phyloP scores from a whole-genome alignment of 2,888 invertebrate genomes.

The Stegana nigrithorax region DNA sequence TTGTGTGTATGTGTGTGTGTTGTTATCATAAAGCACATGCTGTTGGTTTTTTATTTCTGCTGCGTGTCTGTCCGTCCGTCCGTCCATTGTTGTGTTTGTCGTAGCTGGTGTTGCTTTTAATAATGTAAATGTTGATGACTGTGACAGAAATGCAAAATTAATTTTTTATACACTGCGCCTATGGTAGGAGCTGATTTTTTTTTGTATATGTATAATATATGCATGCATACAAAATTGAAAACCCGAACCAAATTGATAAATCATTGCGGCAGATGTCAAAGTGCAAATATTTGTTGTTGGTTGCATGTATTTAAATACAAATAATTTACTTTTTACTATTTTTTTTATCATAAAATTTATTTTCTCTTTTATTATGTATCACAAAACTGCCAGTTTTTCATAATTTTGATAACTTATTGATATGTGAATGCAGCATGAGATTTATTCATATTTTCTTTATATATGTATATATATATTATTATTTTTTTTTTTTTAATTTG shows the following conservation, averaged over 20 bases:
- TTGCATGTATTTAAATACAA: not conserved
- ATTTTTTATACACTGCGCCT: not conserved
- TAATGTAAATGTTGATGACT: slow-evolving; percentile 3
- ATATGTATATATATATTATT: not conserved
- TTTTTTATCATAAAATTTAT: not conserved
- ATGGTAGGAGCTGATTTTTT: not conserved
- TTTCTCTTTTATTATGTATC: no score
- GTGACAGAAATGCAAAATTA: not conserved
- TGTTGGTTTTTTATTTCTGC: not conserved
- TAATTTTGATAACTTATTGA: no score
- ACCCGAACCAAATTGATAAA: slow-evolving; percentile 16
- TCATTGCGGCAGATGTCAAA: slow-evolving; percentile 9
- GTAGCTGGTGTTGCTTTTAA: not conserved
- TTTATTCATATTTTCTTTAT: not conserved
- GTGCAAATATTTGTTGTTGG: slow-evolving; percentile 6
- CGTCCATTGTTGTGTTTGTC: not conserved
- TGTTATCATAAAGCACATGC: no score
- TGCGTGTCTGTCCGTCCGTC: no score
- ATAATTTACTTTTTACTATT: not conserved
- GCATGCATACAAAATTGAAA: no score
- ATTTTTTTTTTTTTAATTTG: not conserved
- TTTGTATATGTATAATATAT: not conserved
- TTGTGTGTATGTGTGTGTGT: no score
- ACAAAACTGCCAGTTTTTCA: no score
- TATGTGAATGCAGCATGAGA: no score